Evolutionary conservation across 2,113 vertebrate genomes (phyloP), one percentile per base, ranked within the genome.

Genomic region (Haemorhous mexicanus): DNA sequence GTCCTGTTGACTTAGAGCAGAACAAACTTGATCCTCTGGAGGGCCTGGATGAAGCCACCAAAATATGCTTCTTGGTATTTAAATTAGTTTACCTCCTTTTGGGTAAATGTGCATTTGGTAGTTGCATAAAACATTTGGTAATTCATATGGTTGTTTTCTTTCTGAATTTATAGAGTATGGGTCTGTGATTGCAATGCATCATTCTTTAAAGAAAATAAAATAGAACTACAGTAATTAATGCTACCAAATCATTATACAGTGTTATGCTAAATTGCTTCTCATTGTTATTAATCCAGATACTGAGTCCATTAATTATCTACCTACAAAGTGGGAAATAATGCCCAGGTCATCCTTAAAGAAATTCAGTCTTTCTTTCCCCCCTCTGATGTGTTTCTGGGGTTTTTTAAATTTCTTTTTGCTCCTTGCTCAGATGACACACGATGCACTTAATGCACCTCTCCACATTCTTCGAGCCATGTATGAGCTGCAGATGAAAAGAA

Each of bases 391-490:
- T 30, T 67, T 66, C 46, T 13, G 13, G 10, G 14, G 0, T 13
- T 37, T 55, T 26, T 12, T 13, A 2, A 7, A 21, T 67, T 85
- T 58, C 13, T 30, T 28, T 33, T 44, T 52, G 19, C 50, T 66
- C 21, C 33, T 70, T 55, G 35, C 68, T 69, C 92, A 99, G 99
- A 99, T 99, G 97, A 99, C 99, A 47, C 99, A 99, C 0, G 99
- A 99, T 97, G 99, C 99, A 50, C 99, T 99, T 69, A 99, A 99
- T 16, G 99, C 99, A 33, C 99, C 99, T 67, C 97, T 99, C 80
- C 99, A 99, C 88, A 98, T 99, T 44, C 98, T 99, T 79, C 98
- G 99, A 80, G 99, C 99, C 83, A 99, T 99, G 98, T 99, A 99
- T 24, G 99, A 99, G 84, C 50, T 99, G 90, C 99, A 99, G 89